Base-by-base conservation (phyloP, 2,113 vertebrate genomes). In the Arizona elegans region DNA sequence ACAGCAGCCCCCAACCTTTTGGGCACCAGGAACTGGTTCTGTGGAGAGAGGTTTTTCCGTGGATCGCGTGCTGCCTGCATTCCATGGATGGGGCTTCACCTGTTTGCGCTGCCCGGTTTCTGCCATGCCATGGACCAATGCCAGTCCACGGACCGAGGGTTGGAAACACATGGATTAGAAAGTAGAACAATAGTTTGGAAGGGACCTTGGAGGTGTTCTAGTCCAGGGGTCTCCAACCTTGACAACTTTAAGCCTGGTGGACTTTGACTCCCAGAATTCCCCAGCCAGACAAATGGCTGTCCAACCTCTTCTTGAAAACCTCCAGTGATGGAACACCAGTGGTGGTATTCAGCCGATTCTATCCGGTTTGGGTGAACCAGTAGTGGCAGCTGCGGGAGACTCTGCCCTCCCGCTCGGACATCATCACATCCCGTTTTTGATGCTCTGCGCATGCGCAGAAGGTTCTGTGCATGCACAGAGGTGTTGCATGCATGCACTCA, bases 21-120 rank as follows among this genome's bases (percentile, higher is more conserved):
- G 62, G 12, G 62, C 29, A 70, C 29, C 29, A n/a, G 29, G 65
- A 29, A n/a, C 65, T 12, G 2, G 5, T 70, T 70, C 29, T 0
- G 0, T 15, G 12, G 29, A 70, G 5, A n/a, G 29, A 70, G 12
- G 12, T n/a, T 70, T 70, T 70, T 70, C 2, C 5, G 0, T 4
- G 13, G 29, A 70, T 70, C 29, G 6, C 2, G 0, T n/a, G 65
- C 29, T 33, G 65, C 65, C 65, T 70, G 29, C 65, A 70, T 70
- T 1, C 29, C 12, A 1, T 1, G 12, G 5, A 70, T 70, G 12
- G 62, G 29, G 29, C 26, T 65, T 65, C 26, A 5, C 10, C 29
- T 65, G 11, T 65, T 65, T n/a, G 65, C 3, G 12, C 0, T 1
- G 5, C 12, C 12, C 5, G 0, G 10, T n/a, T n/a, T n/a, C 26